Evolutionary conservation across 2,888 invertebrate species (phyloP), one percentile per base, ranked within the genome.

Genomic region (Zonitis immaculata): DNA sequence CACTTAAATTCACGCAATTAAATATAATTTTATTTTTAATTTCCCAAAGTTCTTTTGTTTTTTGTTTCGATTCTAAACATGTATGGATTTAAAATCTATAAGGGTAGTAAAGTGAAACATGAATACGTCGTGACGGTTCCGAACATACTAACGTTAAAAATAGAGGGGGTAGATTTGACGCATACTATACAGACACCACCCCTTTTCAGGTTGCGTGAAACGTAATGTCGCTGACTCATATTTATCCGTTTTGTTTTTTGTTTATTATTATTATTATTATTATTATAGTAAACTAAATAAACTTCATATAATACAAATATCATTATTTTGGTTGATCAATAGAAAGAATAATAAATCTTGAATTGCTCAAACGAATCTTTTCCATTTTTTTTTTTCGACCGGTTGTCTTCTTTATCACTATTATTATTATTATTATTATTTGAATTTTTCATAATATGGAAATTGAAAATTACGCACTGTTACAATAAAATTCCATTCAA

Each of bases 171-270:
- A 50, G 47, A 44, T 55, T 58, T 58, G 58, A 56, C 58, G 58
- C 58, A 58, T 55, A 53, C 52, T 56, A 58, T 55, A 53, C 52
- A 56, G 58, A 56, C 58, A 53, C 58, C 58, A 58, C 58, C 58
- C 58, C 58, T 51, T 58, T 58, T 56, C 58, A 58, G 58, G 58
- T 58, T 58, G 58, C 58, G 58, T 58, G 56, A 56, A 58, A 56
- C 55, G 55, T n/a, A 58, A 58, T 49, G 54, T 54, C 52, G 50
- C 56, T 53, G 56, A 56, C 56, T 56, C 52, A 53, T 53, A 53
- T 56, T 56, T 56, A 47, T 53, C 7, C 2, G n/a, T n/a, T n/a
- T n/a, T n/a, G n/a, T n/a, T n/a, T n/a, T n/a, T n/a, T n/a, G n/a
- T n/a, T n/a, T n/a, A n/a, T n/a, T n/a, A n/a, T n/a, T n/a, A n/a